Evolutionary conservation across 2,888 invertebrate genomes (phyloP).

Genomic region (Spilosoma lubricipeda): DNA sequence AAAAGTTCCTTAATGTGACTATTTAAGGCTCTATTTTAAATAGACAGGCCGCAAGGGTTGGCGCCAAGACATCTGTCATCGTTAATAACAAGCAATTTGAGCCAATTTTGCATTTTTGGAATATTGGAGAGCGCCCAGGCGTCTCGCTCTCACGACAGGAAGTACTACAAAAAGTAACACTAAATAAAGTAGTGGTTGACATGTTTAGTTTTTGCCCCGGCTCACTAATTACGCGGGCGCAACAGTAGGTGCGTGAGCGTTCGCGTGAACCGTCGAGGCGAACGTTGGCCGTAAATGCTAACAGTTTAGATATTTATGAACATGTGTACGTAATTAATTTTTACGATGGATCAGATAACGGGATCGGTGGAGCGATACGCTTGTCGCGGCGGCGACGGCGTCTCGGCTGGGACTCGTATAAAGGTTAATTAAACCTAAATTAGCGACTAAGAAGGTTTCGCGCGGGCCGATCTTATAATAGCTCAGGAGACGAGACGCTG

Average conservation of each 20-base stretch:
- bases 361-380: conserved; percentile 79
- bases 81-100: conserved; percentile 86
- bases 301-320: conserved; percentile 84
- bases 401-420: conserved; percentile 64
- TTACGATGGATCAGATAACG: conserved; percentile 84
- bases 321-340: conserved; percentile 86
- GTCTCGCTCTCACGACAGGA: conserved; percentile 80
- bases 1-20: conserved; percentile 44
- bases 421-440: conserved; percentile 77
- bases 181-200: conserved; percentile 83
- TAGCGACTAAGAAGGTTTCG: conserved; percentile 65
- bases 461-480: conserved; percentile 54
- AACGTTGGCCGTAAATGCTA: conserved; percentile 80
- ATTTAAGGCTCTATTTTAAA: conserved; percentile 52
- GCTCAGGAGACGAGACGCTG: conserved; percentile 48
- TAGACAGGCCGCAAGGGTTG: conserved; percentile 55
- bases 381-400: conserved; percentile 69
- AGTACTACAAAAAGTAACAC: conserved; percentile 80
- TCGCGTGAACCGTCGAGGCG: conserved; percentile 72
- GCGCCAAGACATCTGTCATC: conserved; percentile 86
- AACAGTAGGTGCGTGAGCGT: conserved; percentile 70
- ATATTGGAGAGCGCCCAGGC: conserved; percentile 78
- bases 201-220: conserved; percentile 74
- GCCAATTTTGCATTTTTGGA: conserved; percentile 85
- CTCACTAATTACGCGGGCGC: conserved; percentile 73